Conservation (phyloP, 2,113 vertebrate genomes). For the Gila orcuttii region DNA sequence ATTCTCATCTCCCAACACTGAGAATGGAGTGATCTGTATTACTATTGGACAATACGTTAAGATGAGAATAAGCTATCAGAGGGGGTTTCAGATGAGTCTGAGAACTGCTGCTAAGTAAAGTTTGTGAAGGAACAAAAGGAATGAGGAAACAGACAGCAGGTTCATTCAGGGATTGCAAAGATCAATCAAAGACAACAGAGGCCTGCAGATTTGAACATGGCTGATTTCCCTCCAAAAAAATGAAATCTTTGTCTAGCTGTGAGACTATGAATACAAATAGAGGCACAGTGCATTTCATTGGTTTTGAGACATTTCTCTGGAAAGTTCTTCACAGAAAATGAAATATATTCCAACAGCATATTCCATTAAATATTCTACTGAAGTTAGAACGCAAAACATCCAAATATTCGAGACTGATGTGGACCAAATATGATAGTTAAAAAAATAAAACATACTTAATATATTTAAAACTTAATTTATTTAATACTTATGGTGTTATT, state of each 20-base stretch:
- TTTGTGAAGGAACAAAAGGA: constrained; percentile 35
- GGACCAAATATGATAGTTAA: background rate
- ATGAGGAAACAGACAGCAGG: constrained; percentile 28
- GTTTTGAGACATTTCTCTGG: background rate
- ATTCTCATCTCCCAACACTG: constrained; percentile 15
- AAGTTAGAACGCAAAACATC: background rate
- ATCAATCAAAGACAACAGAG: constrained; percentile 23
- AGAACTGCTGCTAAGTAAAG: constrained; percentile 10
- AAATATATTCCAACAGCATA: background rate
- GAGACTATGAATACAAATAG: constrained; percentile 22
- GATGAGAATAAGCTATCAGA: constrained; percentile 4
- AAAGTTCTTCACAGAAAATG: background rate
- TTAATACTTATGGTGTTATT: background rate
- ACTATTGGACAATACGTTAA: constrained; percentile 10
- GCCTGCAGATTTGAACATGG: background rate
- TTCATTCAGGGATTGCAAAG: constrained; percentile 9
- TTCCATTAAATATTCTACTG: background rate
- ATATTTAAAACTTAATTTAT: too few relatives aligned
- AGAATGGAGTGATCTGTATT: constrained; percentile 3
- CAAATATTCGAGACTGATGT: background rate
- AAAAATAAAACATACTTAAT: background rate
- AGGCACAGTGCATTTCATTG: background rate
- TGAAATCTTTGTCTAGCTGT: constrained; percentile 12
- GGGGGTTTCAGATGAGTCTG: constrained; percentile 12
- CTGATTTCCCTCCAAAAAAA: constrained; percentile 10